Conservation (phyloP, 2,113 vertebrate species). For the Carlito syrichta region DNA sequence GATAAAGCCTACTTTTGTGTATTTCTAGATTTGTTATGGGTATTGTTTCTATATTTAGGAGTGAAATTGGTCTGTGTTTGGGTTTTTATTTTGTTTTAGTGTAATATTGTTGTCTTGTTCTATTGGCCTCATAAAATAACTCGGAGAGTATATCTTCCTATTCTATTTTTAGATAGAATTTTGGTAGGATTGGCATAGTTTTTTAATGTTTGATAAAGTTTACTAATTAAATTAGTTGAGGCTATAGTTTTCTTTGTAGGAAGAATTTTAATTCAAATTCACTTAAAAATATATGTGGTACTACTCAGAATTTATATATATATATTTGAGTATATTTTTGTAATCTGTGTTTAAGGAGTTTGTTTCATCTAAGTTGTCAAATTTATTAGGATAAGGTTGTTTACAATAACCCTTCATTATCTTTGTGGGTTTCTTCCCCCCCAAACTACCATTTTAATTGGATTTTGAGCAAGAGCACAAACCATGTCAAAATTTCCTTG, state of each 20-base stretch:
- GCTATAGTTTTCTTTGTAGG: not conserved
- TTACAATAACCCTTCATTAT: too few relatives aligned
- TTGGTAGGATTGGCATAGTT: not conserved
- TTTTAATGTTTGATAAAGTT: not conserved
- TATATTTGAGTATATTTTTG: too few relatives aligned
- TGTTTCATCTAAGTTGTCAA: too few relatives aligned
- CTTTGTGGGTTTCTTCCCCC: too few relatives aligned
- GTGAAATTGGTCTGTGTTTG: not conserved
- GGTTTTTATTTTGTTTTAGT: not conserved
- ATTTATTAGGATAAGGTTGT: too few relatives aligned
- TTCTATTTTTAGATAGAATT: not conserved
- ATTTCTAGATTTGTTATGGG: not conserved
- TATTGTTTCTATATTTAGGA: not conserved
- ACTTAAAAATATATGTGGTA: not conserved
- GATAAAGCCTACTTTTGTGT: not conserved
- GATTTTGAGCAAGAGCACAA: too few relatives aligned
- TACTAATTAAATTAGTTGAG: not conserved
- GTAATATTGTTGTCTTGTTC: not conserved
- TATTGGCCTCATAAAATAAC: not conserved
- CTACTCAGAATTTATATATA: not conserved
- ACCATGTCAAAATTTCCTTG: too few relatives aligned
- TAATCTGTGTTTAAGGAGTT: too few relatives aligned
- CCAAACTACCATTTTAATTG: too few relatives aligned
- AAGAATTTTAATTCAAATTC: not conserved
- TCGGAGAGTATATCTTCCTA: not conserved